Conservation (phyloP, 2,888 invertebrate species). For the Entomobrya multifasciata region DNA sequence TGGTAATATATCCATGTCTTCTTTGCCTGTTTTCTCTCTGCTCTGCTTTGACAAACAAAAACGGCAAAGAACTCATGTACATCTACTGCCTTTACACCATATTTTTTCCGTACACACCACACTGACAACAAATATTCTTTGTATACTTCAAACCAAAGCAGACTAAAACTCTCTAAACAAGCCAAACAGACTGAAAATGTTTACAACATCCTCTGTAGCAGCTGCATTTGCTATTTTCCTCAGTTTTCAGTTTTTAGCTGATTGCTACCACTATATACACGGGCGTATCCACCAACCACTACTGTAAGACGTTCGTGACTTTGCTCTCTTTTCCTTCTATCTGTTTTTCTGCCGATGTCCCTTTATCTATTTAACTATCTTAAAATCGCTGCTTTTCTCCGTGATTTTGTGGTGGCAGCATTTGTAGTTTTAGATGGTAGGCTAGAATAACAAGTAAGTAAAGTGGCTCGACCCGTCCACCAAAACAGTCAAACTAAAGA, state of each 20-base stretch:
- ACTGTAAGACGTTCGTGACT: constrained; percentile 7
- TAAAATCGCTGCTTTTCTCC: neutral
- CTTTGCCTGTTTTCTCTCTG: neutral
- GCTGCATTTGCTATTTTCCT: neutral
- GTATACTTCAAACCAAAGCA: neutral
- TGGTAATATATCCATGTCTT: constrained; percentile 59
- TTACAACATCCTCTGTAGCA: constrained; percentile 17
- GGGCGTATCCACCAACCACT: neutral
- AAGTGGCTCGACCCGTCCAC: neutral
- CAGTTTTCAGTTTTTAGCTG: neutral
- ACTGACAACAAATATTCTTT: neutral
- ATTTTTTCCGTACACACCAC: neutral
- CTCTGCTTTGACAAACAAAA: constrained; percentile 33
- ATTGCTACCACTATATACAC: neutral
- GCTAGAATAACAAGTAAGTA: neutral
- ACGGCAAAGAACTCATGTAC: neutral
- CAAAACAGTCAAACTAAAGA: neutral
- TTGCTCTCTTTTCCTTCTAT: neutral
- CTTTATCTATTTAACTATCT: neutral
- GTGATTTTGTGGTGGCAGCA: neutral
- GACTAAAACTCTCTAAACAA: neutral
- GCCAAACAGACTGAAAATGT: neutral
- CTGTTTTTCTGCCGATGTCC: neutral
- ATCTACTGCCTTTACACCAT: neutral
- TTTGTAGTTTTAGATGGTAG: neutral